Evolutionary conservation across 2,888 invertebrate genomes (phyloP).

Genomic region (Macrosiphum euphorbiae): DNA sequence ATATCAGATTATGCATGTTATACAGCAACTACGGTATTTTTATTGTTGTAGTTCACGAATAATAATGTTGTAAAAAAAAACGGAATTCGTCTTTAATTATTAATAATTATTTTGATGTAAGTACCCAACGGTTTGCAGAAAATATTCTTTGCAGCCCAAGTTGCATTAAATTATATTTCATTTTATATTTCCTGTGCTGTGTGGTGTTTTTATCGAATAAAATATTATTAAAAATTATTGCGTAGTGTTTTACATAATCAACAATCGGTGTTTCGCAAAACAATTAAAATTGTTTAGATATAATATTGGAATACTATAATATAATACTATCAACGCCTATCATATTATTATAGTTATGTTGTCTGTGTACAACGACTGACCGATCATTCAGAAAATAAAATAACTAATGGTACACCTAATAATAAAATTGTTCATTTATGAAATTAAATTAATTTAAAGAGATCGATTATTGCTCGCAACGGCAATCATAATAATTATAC

Average conservation of each 20-base stretch:
- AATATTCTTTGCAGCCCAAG: too few species aligned
- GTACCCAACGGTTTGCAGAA: too few species aligned
- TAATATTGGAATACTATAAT: background rate
- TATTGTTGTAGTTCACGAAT: background rate
- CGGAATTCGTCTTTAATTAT: background rate
- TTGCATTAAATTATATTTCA: background rate
- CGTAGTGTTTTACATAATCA: background rate
- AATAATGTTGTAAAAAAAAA: background rate
- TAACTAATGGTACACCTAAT: slow-evolving; percentile 6
- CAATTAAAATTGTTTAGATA: background rate
- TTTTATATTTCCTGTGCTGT: background rate
- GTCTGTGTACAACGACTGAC: background rate
- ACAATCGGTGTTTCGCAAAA: background rate
- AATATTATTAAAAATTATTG: background rate
- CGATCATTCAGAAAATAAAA: background rate
- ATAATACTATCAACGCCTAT: background rate
- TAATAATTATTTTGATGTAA: background rate
- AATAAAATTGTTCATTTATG: slow-evolving; percentile 19
- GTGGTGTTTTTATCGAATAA: background rate
- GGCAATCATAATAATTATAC: slow-evolving; percentile 27
- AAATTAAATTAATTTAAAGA: slow-evolving; percentile 29
- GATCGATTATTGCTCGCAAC: slow-evolving; percentile 45
- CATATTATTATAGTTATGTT: background rate
- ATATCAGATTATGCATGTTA: background rate
- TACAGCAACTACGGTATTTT: background rate